phyloP scores from a whole-genome alignment of 2,797 vertebrate genomes.

The Apodemus agrarius region DNA sequence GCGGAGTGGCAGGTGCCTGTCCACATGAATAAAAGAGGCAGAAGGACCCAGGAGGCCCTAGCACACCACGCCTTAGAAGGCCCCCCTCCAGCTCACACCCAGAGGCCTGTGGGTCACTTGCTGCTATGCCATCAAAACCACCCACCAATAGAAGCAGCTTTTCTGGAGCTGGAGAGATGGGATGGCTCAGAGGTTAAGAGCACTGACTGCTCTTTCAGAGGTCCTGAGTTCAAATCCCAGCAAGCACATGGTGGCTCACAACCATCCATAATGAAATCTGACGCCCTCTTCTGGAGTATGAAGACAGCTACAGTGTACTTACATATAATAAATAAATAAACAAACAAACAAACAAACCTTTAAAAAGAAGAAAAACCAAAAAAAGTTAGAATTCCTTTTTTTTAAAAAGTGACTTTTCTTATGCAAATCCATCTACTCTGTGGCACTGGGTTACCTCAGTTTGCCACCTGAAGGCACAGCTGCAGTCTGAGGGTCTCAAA shows the following conservation, averaged over 20 bases:
- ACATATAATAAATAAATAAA: no score
- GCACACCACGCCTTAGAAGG: rapidly evolving
- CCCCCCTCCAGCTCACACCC: neutral
- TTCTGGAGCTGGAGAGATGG: no score
- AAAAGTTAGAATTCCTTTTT: no score
- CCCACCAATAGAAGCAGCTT: neutral
- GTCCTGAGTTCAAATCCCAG: no score
- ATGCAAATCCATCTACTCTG: neutral
- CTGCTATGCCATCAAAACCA: rapidly evolving
- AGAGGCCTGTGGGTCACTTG: neutral
- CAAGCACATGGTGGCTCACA: no score
- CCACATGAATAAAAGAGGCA: neutral
- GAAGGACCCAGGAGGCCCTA: neutral
- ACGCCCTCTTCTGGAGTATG: no score
- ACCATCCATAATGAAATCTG: no score
- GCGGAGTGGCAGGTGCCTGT: neutral
- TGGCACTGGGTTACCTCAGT: neutral
- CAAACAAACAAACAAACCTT: no score
- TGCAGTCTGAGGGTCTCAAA: neutral
- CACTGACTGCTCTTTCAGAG: no score
- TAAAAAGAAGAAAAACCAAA: no score
- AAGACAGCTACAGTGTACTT: no score
- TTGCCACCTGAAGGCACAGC: neutral
- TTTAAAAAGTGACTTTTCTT: neutral
- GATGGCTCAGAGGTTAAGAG: no score